A percentile compares a stretch with the other conserved stretches of the same genome.
phyloP scores from a whole-genome alignment of 2,888 invertebrate genomes.

The Phanerotoma sp. region DNA sequence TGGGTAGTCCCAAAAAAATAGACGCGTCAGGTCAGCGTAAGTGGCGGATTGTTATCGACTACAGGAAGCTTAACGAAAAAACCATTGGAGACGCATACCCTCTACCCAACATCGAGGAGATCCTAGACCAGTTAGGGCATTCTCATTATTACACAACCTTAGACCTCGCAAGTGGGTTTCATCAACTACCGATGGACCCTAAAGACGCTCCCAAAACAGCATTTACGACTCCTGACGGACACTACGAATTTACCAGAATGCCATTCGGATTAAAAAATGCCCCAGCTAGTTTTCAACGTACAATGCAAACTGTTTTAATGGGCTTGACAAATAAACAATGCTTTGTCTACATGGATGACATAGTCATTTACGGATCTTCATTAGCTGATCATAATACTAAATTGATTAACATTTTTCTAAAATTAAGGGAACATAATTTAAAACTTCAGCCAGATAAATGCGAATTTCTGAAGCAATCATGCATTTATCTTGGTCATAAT shows the following conservation, averaged over 20 bases:
- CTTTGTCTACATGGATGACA: background rate
- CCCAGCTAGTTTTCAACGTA: slow-evolving; percentile 1
- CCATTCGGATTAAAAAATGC: slow-evolving; percentile 7
- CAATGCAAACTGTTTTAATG: background rate
- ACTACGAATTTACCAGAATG: slow-evolving; percentile 1
- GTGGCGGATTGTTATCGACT: slow-evolving; percentile 3
- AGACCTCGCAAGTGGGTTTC: slow-evolving; percentile 9
- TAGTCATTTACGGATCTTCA: background rate
- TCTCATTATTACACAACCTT: slow-evolving; percentile 4
- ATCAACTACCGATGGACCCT: slow-evolving; percentile 1
- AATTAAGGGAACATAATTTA: background rate
- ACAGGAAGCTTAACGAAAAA: slow-evolving; percentile 1
- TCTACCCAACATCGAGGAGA: background rate
- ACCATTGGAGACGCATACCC: no score
- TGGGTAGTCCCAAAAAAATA: slow-evolving; percentile 2
- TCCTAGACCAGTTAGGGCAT: slow-evolving; percentile 1
- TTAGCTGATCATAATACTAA: background rate
- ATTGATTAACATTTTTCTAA: background rate
- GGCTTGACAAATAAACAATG: background rate
- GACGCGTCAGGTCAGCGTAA: background rate
- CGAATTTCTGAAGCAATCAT: slow-evolving; percentile 3
- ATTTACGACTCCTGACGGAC: slow-evolving; percentile 8
- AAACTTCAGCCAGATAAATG: slow-evolving; percentile 26
- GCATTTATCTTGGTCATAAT: background rate
- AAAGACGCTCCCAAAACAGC: slow-evolving; percentile 7